Percentiles rank a stretch among this genome's conserved stretches.
phyloP scores from a whole-genome alignment of 2,797 vertebrate genomes.

The Dendrocincla tyrannina region DNA sequence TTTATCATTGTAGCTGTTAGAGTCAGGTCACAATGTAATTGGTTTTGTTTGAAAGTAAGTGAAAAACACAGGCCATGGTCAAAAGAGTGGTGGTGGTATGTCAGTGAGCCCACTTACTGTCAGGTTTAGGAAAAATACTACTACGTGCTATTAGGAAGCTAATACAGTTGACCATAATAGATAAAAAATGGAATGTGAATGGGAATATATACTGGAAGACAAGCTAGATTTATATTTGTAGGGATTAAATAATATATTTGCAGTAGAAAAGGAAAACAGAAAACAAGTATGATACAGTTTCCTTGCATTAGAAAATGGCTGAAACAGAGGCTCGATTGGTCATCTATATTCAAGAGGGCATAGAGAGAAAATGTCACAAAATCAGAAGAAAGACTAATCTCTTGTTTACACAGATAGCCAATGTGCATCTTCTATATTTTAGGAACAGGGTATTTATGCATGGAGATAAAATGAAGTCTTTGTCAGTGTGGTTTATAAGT shows the following conservation, averaged over 20 bases:
- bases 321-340: neutral
- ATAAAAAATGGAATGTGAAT: neutral
- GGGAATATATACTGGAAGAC: neutral
- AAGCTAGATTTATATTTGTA: neutral
- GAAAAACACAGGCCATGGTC: neutral
- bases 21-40: neutral
- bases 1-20: neutral
- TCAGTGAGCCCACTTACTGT: neutral
- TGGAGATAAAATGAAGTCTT: slow-evolving; percentile 2
- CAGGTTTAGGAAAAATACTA: neutral
- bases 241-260: neutral
- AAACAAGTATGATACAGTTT: neutral
- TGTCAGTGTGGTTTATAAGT: neutral
- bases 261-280: neutral
- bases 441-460: neutral
- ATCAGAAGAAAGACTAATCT: neutral
- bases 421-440: neutral
- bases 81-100: neutral
- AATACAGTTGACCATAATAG: neutral
- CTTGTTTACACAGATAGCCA: neutral
- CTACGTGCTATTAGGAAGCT: neutral
- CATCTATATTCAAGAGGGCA: neutral
- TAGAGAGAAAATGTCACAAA: neutral
- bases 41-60: neutral
- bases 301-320: neutral